Percentiles rank a stretch among this genome's conserved stretches.
Evolutionary conservation across 92 coral and sea anemone species (phyloP).

Genomic region (Actinernus sp.): DNA sequence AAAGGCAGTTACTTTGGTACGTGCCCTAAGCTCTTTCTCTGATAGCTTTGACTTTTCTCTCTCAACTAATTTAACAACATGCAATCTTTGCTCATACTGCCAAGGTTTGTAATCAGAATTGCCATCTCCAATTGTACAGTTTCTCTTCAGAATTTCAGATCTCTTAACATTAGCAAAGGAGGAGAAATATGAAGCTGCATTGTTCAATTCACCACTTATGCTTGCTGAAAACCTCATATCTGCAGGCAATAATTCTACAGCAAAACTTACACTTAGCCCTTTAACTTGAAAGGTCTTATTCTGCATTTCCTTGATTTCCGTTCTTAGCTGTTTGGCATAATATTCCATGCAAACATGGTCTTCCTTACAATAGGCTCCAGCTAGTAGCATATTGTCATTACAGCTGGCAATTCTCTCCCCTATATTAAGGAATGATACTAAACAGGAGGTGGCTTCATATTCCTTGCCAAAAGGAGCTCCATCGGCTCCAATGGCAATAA

Average conservation of each 20-base stretch:
- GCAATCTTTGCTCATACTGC: neutral
- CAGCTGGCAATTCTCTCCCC: too few relatives aligned
- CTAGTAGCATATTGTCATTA: too few relatives aligned
- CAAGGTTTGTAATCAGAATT: neutral
- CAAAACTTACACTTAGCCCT: slow-evolving; percentile 25
- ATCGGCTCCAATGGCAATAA: slow-evolving; percentile 34
- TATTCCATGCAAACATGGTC: too few relatives aligned
- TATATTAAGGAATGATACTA: slow-evolving; percentile 38
- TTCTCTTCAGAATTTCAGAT: slow-evolving; percentile 5
- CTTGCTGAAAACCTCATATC: slow-evolving; percentile 53
- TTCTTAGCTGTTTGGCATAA: too few relatives aligned
- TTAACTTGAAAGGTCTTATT: slow-evolving; percentile 11
- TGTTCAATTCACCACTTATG: slow-evolving; percentile 33
- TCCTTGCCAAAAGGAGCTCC: slow-evolving; percentile 56
- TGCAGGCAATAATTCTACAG: slow-evolving; percentile 34
- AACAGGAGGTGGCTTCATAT: too few relatives aligned
- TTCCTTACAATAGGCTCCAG: too few relatives aligned
- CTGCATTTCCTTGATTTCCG: slow-evolving; percentile 34
- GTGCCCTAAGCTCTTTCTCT: slow-evolving; percentile 8
- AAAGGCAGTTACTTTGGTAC: slow-evolving; percentile 49
- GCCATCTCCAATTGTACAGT: neutral
- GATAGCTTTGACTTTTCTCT: neutral
- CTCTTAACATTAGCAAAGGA: slow-evolving; percentile 44
- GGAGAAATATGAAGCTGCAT: slow-evolving; percentile 34
- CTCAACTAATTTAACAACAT: neutral